Base-by-base conservation (phyloP, 2,888 invertebrate genomes). In the Trachelus iudaicus region DNA sequence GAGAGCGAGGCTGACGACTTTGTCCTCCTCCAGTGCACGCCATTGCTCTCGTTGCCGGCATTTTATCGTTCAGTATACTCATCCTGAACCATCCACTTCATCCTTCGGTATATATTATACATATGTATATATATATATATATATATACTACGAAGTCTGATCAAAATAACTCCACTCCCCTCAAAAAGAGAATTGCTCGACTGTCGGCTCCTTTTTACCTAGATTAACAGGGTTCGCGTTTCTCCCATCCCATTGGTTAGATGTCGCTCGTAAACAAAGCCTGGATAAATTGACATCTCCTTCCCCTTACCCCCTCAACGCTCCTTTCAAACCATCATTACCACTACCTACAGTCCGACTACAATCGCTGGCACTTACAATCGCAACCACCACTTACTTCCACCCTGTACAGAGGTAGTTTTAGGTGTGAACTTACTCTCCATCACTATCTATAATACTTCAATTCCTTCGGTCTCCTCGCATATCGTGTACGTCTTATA, bases 11-110 rank as follows among this genome's bases (percentile, higher is more conserved):
- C 83, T 82, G 83, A 79, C 83, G 71, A 71, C 71, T 85, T 85
- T 84, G 82, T 80, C 34, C 85, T 83, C 86, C 85, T 83, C 79
- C 84, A 79, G 84, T 87, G 84, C 88, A 86, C 87, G 83, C 87
- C 87, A 89, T 90, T 89, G 87, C 88, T 87, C 85, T 83, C 85
- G 83, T 85, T 85, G 85, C 85, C 82, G 81, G 82, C 85, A 86
- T 84, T 87, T 89, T 88, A 89, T 89, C 88, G 85, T 85, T 56
- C 56, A 56, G 56, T 79, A 31, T 31, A 68, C 35, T 75, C 56
- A 33, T 75, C 33, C 75, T 9, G 6, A 30, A 35, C 37, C 68
- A 69, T 69, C 75, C 75, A 40, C 30, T 73, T 77, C 73, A 31
- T 71, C 77, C 68, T 31, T 69, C 15, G 33, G 30, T 68, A 23